Conservation (phyloP, 2,888 invertebrate genomes). For the Scaptomyza caliginosa region DNA sequence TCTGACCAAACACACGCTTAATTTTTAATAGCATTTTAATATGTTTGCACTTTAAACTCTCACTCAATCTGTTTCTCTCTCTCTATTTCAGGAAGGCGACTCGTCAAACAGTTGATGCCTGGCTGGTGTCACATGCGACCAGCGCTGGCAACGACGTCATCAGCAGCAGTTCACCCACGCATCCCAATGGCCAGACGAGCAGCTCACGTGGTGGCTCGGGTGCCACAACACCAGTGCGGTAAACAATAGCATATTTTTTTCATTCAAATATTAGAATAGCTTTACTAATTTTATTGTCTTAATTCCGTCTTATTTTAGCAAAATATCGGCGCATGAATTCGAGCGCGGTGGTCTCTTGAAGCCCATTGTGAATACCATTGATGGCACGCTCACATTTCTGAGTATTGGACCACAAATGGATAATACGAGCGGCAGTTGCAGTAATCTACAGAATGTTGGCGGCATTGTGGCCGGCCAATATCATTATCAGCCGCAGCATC, state of each 20-base stretch:
- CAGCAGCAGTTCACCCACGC: conserved; percentile 85
- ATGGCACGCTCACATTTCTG: conserved; percentile 96
- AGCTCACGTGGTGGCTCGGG: conserved; percentile 92
- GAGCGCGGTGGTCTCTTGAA: conserved; percentile 96
- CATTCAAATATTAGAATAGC: no score
- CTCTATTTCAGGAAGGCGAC: conserved; percentile 91
- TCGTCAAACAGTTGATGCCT: conserved; percentile 95
- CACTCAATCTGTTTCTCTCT: neutral
- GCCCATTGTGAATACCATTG: conserved; percentile 96
- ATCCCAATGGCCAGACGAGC: conserved; percentile 84
- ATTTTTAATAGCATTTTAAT: conserved; percentile 66
- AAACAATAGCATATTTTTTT: conserved; percentile 75
- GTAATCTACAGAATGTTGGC: conserved; percentile 53
- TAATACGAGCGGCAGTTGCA: conserved; percentile 58
- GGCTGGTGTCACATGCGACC: conserved; percentile 95
- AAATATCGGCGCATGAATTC: conserved; percentile 98
- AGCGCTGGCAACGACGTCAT: conserved; percentile 84
- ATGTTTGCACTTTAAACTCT: conserved; percentile 21
- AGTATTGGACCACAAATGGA: conserved; percentile 83
- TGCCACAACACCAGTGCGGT: conserved; percentile 95
- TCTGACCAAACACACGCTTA: conserved; percentile 29
- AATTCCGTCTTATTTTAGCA: conserved; percentile 84
- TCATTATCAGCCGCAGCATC: conserved; percentile 72
- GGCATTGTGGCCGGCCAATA: conserved; percentile 62
- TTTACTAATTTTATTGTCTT: no score